Base-by-base conservation (phyloP, 1,140 invertebrate genomes). In the Manduca sexta region DNA sequence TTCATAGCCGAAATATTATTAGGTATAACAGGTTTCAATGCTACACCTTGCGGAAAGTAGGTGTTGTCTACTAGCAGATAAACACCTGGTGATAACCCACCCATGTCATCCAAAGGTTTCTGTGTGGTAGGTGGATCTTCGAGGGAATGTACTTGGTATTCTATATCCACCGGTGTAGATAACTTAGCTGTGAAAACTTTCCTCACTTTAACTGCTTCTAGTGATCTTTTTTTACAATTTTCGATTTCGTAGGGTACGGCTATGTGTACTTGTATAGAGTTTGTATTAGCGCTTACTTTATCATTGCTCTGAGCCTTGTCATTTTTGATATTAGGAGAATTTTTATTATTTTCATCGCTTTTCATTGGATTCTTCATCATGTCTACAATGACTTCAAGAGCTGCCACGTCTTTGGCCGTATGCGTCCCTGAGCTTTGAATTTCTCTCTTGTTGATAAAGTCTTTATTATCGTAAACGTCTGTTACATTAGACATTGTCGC, bases 311-410 rank as follows among this genome's bases (percentile, higher is more conserved):
- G 13, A 35, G n/a, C 5, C n/a, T 35, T 35, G 13, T n/a, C n/a
- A 12, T 8, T 33, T 18, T 29, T 49, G 5, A 13, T 35, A 7
- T 44, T 14, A 16, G 10, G 13, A n/a, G 14, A 26, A 15, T 14
- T 45, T n/a, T 4, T 8, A 14, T 45, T 37, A 3, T 48, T 54
- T 4, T 58, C 47, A 13, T 64, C 52, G 41, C 46, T 42, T 8
- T 50, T 51, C 1, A 42, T 21, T 1, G 56, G 47, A 26, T 66
- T 64, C 31, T 60, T 59, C 37, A 69, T 60, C 15, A 78, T 42
- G 52, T 78, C 74, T 12, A 78, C 56, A 3, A 78, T 58, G 0
- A 78, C 62, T 58, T 78, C 74, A 37, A 75, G 35, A 1, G 67
- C 69, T 12, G 67, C 72, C 0, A 78, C 74, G 18, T 75, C 60